A percentile compares a stretch with the other conserved stretches of the same genome.
Evolutionary conservation across 2,797 vertebrate species (phyloP).

Genomic region (Pangasius djambal): DNA sequence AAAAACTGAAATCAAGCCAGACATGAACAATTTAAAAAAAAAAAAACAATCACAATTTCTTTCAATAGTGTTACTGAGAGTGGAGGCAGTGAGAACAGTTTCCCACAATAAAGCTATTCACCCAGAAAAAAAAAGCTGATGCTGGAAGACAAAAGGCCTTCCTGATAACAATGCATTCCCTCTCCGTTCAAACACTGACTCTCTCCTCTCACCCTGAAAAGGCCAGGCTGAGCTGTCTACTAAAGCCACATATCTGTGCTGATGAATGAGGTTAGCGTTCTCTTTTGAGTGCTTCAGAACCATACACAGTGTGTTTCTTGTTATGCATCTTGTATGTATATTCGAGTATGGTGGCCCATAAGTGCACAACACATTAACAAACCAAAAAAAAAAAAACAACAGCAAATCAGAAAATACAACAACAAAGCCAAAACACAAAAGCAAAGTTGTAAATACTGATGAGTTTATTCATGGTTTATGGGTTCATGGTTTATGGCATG

Average conservation of each 20-base stretch:
- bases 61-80: conserved; percentile 27
- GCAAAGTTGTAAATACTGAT: not conserved
- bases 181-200: conserved; percentile 51
- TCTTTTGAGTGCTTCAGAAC: not conserved
- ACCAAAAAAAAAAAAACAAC: not conserved
- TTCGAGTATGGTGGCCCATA: not conserved
- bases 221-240: conserved; percentile 40
- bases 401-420: not conserved
- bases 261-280: conserved; percentile 28
- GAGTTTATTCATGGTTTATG: not conserved
- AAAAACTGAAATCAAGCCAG: conserved; percentile 8
- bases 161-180: conserved; percentile 56
- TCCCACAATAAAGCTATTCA: conserved; percentile 60
- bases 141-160: conserved; percentile 61
- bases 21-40: not conserved
- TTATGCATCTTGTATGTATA: not conserved
- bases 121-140: conserved; percentile 60
- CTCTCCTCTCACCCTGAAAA: conserved; percentile 44
- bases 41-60: conserved; percentile 10
- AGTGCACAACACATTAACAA: not conserved
- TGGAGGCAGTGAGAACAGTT: conserved; percentile 48
- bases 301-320: not conserved
- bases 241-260: conserved; percentile 46
- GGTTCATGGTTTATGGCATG: no score
- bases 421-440: not conserved